Percentiles rank a stretch among this genome's conserved stretches.
Evolutionary conservation across 92 coral and sea anemone species (phyloP).

Genomic region (Parazoanthus atlanticus): DNA sequence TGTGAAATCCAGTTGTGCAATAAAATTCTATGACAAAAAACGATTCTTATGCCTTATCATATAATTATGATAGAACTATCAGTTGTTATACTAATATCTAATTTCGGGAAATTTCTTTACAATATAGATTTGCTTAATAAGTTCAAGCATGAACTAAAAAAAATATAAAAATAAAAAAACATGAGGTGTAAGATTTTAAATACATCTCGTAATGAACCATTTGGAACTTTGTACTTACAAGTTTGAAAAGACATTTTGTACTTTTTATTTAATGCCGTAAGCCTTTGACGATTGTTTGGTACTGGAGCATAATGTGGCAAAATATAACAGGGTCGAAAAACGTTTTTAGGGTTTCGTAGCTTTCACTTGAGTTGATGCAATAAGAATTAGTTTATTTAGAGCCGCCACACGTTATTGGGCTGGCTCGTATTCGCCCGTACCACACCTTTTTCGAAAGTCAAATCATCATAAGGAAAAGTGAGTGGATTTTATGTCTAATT

Average conservation of each 20-base stretch:
- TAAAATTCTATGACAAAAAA: no score
- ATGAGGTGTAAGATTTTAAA: no score
- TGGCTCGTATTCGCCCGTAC: background rate
- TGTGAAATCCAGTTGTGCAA: background rate
- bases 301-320: background rate
- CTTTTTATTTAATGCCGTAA: background rate
- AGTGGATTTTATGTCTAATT: background rate
- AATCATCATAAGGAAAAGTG: conserved; percentile 3
- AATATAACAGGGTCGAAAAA: background rate
- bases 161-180: no score
- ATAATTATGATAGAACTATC: background rate
- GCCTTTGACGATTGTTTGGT: background rate
- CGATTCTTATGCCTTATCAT: background rate
- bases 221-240: background rate
- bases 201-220: no score
- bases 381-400: no score
- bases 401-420: background rate
- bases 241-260: background rate
- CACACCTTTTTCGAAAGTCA: conserved; percentile 26
- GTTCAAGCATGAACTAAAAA: no score
- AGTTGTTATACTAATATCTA: background rate
- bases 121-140: no score
- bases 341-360: background rate
- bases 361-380: background rate
- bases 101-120: background rate